phyloP scores from a whole-genome alignment of 2,888 invertebrate species.

The Hipparchia semele region DNA sequence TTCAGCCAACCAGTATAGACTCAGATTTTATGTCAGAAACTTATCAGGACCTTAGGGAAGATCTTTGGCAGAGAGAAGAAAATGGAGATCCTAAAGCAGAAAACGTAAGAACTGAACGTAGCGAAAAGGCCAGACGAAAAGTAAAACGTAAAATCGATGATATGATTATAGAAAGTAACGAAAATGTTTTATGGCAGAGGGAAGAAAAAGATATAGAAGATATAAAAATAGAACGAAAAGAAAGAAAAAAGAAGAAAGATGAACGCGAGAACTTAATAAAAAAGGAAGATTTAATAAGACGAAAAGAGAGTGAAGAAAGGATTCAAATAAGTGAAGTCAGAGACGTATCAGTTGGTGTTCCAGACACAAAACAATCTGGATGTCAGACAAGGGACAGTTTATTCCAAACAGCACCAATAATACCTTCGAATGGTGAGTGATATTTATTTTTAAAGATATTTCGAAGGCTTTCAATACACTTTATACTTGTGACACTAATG shows the following conservation, averaged over 20 bases:
- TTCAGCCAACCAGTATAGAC: constrained; percentile 71
- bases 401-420: constrained; percentile 77
- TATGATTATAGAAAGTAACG: neutral
- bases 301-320: constrained; percentile 59
- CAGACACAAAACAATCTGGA: constrained; percentile 75
- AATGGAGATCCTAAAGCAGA: constrained; percentile 57
- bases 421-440: constrained; percentile 70
- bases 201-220: constrained; percentile 1
- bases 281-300: constrained; percentile 66
- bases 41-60: constrained; percentile 65
- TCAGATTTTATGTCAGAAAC: constrained; percentile 73
- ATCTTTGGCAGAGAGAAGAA: constrained; percentile 64
- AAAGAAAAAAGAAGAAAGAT: neutral
- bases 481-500: neutral
- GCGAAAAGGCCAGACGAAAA: constrained; percentile 60
- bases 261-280: constrained; percentile 56
- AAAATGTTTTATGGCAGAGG: neutral
- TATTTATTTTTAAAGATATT: neutral
- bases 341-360: constrained; percentile 73
- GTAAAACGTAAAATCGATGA: neutral
- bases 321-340: constrained; percentile 66
- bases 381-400: constrained; percentile 93
- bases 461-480: neutral
- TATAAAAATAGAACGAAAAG: neutral
- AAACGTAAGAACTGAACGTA: constrained; percentile 63